Base-by-base conservation (phyloP, 2,797 vertebrate genomes). In the Uromys caudimaculatus region DNA sequence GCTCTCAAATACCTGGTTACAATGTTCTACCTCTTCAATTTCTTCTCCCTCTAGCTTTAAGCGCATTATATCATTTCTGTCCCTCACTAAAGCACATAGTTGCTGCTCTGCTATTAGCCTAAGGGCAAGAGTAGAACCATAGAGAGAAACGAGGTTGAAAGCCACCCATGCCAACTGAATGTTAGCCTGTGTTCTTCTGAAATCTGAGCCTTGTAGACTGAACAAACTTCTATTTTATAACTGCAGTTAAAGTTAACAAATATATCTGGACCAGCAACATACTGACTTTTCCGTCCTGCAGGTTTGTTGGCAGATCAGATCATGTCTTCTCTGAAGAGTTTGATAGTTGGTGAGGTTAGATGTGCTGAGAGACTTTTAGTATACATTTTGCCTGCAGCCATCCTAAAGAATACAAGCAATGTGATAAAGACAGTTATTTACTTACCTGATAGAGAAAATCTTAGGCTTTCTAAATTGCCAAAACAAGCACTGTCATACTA, bases 391-490 rank as follows among this genome's bases (percentile, higher is more conserved):
- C 93, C 92, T 77, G 23, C 27, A 96, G 54, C 32, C 71, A 88
- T 92, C 44, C n/a, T 89, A 86, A 93, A 95, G 41, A 97, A 89
- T 81, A 92, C 2, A 24, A 97, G 19, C n/a, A 91, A 35, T 38
- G 14, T 44, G 62, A 91, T 81, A 89, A 50, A 35, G 35, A 92
- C 41, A 89, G 56, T 52, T 97, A 93, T 92, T 97, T 95, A 93
- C 86, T 82, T 95, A 89, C 71, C 54, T 23, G 35, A 90, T 96
- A 85, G 54, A 95, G 89, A 93, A 96, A 97, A 89, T 93, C 86
- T 91, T 89, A 93, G 86, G 69, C 58, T 97, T 93, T 94, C 73
- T 82, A 79, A 96, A 93, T 93, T 96, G 75, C 89, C 78, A 54
- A 86, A 97, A 89, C 64, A 89, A 90, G 85, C 14, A 93, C 79